Evolutionary conservation across 1,140 invertebrate genomes (phyloP), one percentile per base, ranked within the genome.

Genomic region (Cydia strobilella): DNA sequence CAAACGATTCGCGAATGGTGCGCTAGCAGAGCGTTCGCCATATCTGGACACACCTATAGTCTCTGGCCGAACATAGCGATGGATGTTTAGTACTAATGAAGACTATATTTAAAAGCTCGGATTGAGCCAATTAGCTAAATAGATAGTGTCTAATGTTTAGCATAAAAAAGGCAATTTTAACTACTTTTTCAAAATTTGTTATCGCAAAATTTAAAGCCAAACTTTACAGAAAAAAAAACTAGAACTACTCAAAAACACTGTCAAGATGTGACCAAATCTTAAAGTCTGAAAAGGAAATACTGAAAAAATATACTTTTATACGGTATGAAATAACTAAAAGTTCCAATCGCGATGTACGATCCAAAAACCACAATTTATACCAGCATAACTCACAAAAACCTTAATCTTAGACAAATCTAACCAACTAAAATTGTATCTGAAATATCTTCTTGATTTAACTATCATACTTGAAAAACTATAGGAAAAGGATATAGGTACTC

Each of bases 51-150:
- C 59, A 63, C 20, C 20, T 63, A 25, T 63, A 63, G 27, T 31
- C 27, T 31, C 63, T 15, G 63, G 25, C 27, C 63, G 63, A 65
- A 65, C 63, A 65, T 65, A 35, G 63, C 63, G 63, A 65, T 65
- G n/a, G 48, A 31, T 65, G 51, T n/a, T 18, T 59, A 59, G 20
- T 6, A 18, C 48, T 59, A 59, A 59, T 59, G 54, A 59, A 12
- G 20, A 59, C 10, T 23, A 20, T 23, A 59, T 23, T 20, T 59
- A 20, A 59, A 9, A 23, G 18, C 20, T 59, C 20, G 20, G 20
- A 51, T 51, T 18, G 15, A 51, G n/a, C 48, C 6, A 18, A 18
- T 51, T 51, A n/a, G 4, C 48, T 51, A 51, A 18, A 18, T 59
- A n/a, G 20, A 51, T 51, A 54, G 54, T 23, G 20, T 23, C 54